Evolutionary conservation across 2,888 invertebrate species (phyloP).

Genomic region (Branchipolynoe longqiensis): DNA sequence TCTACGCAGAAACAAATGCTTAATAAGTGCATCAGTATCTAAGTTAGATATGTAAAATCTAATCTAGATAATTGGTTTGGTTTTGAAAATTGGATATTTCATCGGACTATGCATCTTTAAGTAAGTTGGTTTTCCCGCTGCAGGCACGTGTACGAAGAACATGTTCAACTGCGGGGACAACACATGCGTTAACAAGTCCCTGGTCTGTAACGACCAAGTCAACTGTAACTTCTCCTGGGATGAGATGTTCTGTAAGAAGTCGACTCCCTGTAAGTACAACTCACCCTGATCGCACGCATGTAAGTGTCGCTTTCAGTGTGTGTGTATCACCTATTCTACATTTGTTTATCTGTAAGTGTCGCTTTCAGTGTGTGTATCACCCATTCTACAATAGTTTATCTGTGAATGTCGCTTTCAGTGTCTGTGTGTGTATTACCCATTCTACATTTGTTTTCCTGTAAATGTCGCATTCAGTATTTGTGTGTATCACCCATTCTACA

Average conservation of each 20-base stretch:
- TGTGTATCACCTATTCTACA: background rate
- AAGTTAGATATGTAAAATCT: no score
- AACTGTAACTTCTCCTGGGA: slow-evolving; percentile 73
- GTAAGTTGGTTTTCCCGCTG: no score
- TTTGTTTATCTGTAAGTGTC: background rate
- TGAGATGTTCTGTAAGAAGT: slow-evolving; percentile 46
- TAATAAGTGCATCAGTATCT: no score
- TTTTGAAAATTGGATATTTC: no score
- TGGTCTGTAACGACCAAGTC: slow-evolving; percentile 76
- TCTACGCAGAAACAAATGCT: no score
- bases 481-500: no score
- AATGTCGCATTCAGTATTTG: no score
- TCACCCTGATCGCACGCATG: background rate
- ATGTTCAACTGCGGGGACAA: slow-evolving; percentile 68
- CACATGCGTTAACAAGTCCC: slow-evolving; percentile 68
- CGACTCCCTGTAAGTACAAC: slow-evolving; percentile 45
- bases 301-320: background rate
- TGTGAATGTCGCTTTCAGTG: no score
- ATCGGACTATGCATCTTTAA: no score
- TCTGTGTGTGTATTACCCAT: no score
- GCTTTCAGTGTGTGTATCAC: background rate
- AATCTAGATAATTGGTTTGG: no score
- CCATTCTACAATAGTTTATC: background rate
- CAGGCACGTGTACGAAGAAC: slow-evolving; percentile 66
- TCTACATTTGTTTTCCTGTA: no score